phyloP scores from a whole-genome alignment of 2,888 invertebrate genomes.

The Polymixis lichenea region DNA sequence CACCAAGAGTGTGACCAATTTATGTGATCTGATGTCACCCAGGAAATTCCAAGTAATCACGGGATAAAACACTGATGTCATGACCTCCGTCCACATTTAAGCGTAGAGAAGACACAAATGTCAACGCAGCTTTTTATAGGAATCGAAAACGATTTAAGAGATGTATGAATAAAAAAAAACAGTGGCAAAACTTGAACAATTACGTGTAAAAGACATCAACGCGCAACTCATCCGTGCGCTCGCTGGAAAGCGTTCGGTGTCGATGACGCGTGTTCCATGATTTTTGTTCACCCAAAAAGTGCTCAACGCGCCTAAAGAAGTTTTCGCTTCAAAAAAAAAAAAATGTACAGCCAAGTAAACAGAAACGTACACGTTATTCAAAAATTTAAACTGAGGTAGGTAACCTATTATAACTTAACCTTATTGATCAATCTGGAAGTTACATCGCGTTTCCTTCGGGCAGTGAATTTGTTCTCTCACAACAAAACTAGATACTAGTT shows the following conservation, averaged over 20 bases:
- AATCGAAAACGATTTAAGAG: background rate
- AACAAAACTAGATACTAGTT: background rate
- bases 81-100: background rate
- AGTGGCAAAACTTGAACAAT: too few species aligned
- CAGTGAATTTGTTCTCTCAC: slow-evolving; percentile 33
- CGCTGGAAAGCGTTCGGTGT: too few species aligned
- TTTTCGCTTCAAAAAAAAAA: too few species aligned
- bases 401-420: background rate
- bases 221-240: too few species aligned
- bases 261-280: too few species aligned
- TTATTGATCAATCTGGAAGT: slow-evolving; percentile 5
- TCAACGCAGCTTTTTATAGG: background rate
- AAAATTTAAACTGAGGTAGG: background rate
- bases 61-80: background rate
- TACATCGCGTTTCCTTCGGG: background rate
- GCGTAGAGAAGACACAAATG: background rate
- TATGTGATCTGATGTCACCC: background rate
- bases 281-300: too few species aligned
- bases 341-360: background rate
- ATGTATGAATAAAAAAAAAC: background rate
- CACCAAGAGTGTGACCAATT: background rate
- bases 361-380: background rate
- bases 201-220: too few species aligned
- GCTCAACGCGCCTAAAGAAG: too few species aligned
- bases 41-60: too few species aligned